Base-by-base conservation (phyloP, 2,113 vertebrate species). In the Pangasianodon hypophthalmus region DNA sequence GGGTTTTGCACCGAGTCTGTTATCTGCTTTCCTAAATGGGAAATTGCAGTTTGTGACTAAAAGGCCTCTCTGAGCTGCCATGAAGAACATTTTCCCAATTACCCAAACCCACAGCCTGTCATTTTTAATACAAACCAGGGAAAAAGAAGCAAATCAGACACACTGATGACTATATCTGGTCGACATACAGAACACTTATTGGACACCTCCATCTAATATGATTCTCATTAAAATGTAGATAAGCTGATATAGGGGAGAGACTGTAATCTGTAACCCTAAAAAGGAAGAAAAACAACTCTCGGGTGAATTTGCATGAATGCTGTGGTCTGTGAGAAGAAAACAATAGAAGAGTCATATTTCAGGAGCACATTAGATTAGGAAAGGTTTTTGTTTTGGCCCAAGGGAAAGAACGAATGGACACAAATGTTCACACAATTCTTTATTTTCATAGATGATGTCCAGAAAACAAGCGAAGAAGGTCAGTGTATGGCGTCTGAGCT, bases 191-290 rank as follows among this genome's bases (percentile, higher is more conserved):
- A 50, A 24, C 58, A 46, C 46, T 81, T 88, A 82, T 50, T 56
- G 79, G 71, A 88, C 77, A 81, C 60, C 77, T 81, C 29, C 13
- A 21, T 88, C 77, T 88, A 67, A 88, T 52, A 64, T 54, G n/a
- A 52, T 67, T 58, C 77, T 88, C 79, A 83, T 88, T 88, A 88
- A 84, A 84, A 88, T 71, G 88, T 32, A 88, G 37, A 88, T 56
- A n/a, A 26, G 48, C 13, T 11, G 18, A 83, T 82, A 24, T 56
- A 67, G 71, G n/a, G 26, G 46, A 29, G 18, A 86, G 86, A 77
- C 86, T 41, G 58, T 60, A 44, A 46, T 87, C 26, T 79, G 54
- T 29, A 29, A 77, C 26, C 13, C 32, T 2, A 19, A 41, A 37
- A 58, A 37, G 32, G 29, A 80, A 46, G 26, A n/a, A 87, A 87